Evolutionary conservation across 2,797 vertebrate species (phyloP).

Genomic region (Micrastur ruficollis): DNA sequence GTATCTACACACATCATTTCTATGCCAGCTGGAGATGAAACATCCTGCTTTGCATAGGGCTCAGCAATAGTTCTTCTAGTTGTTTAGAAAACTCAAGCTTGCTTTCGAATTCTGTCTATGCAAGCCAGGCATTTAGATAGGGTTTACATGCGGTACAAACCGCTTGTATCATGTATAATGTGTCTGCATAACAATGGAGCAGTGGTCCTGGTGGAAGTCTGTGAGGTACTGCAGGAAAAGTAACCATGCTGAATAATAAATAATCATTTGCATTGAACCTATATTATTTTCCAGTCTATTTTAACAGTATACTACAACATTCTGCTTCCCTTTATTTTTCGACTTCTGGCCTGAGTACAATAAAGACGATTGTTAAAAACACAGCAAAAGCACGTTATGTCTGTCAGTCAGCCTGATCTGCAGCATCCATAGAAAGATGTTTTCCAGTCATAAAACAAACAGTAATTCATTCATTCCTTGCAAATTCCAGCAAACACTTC

Average conservation of each 20-base stretch:
- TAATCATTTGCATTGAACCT: not conserved
- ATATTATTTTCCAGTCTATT: not conserved
- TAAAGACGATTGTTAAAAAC: not conserved
- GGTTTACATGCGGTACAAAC: not conserved
- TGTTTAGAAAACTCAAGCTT: not conserved
- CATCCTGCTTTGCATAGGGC: not conserved
- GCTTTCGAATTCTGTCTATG: not conserved
- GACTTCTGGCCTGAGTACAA: not conserved
- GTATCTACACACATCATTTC: not conserved
- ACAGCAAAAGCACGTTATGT: not conserved
- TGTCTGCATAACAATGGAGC: not conserved
- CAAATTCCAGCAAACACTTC: constrained; percentile 52
- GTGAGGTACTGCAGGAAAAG: not conserved
- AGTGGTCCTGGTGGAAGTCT: not conserved
- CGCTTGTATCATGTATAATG: fast-evolving
- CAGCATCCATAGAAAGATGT: constrained; percentile 16
- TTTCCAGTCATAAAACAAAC: constrained; percentile 29
- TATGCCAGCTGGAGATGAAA: not conserved
- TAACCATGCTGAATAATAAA: not conserved
- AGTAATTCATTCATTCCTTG: constrained; percentile 39
- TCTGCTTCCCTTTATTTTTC: not conserved
- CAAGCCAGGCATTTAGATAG: not conserved
- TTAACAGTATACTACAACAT: not conserved
- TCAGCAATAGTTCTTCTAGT: not conserved
- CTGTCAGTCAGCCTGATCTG: not conserved